phyloP scores from a whole-genome alignment of 2,888 invertebrate genomes.

The Mechanitis mazaeus region DNA sequence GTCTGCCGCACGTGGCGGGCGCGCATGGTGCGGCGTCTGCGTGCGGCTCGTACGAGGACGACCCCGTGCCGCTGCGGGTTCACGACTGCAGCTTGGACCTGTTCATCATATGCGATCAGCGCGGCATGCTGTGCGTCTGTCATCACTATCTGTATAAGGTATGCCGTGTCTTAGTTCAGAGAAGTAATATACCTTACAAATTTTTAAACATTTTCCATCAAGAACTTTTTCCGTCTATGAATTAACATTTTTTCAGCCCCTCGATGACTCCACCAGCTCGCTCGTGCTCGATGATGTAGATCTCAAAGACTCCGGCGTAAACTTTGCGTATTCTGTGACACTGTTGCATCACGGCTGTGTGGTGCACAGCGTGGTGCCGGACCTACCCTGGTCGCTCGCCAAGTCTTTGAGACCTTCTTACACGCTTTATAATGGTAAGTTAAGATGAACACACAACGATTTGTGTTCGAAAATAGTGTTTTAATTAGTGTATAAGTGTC shows the following conservation, averaged over 20 bases:
- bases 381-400: conserved; percentile 86
- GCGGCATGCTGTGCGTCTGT: conserved; percentile 82
- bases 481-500: too few species aligned
- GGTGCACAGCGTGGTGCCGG: conserved; percentile 88
- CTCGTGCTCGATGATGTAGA: conserved; percentile 73
- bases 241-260: conserved; percentile 55
- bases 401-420: conserved; percentile 86
- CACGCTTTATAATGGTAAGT: conserved; percentile 80
- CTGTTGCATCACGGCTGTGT: conserved; percentile 89
- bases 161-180: conserved; percentile 14
- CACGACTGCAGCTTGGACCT: conserved; percentile 89
- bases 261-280: conserved; percentile 76
- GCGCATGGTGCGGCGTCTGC: conserved; percentile 69
- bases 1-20: conserved; percentile 81
- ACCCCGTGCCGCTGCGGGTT: conserved; percentile 85
- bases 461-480: background rate
- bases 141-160: conserved; percentile 91
- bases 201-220: too few species aligned
- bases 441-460: background rate
- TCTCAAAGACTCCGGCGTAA: conserved; percentile 80
- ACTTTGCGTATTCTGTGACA: conserved; percentile 91
- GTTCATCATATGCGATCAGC: conserved; percentile 84
- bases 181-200: too few species aligned
- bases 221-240: too few species aligned
- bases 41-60: conserved; percentile 86